Evolutionary conservation across 2,797 vertebrate species (phyloP).

Genomic region (Syngnathus acus): DNA sequence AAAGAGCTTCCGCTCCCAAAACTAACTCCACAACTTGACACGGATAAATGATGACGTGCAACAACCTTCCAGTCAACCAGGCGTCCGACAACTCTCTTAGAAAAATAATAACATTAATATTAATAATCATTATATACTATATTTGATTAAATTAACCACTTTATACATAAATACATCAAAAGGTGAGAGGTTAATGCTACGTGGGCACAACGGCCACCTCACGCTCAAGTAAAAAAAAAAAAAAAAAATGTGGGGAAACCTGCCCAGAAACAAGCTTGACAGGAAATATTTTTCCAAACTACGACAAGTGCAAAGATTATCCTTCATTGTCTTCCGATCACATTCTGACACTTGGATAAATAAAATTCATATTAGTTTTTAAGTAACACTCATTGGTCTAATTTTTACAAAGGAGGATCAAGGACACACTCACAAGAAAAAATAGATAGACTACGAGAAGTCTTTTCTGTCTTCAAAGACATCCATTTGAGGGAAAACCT

Average conservation of each 20-base stretch:
- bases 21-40: neutral
- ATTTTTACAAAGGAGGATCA: neutral
- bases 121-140: slow-evolving; percentile 65
- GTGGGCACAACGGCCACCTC: slow-evolving; percentile 52
- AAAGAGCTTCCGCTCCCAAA: slow-evolving; percentile 42
- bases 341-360: slow-evolving; percentile 41
- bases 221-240: neutral
- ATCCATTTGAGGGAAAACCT: neutral
- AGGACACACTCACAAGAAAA: neutral
- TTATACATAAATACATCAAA: slow-evolving; percentile 69
- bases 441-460: neutral
- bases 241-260: neutral
- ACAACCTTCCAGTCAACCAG: slow-evolving; percentile 68
- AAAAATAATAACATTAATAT: slow-evolving; percentile 69
- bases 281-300: neutral
- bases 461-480: neutral
- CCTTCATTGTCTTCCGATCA: slow-evolving; percentile 47
- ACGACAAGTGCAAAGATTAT: slow-evolving; percentile 53
- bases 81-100: slow-evolving; percentile 56
- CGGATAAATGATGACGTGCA: slow-evolving; percentile 24
- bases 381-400: slow-evolving; percentile 4
- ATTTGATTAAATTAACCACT: slow-evolving; percentile 72
- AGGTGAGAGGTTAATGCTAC: slow-evolving; percentile 65
- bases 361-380: slow-evolving; percentile 20
- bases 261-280: neutral